Evolutionary conservation across 2,797 vertebrate genomes (phyloP).

Genomic region (Sternarchorhynchus goeldii): DNA sequence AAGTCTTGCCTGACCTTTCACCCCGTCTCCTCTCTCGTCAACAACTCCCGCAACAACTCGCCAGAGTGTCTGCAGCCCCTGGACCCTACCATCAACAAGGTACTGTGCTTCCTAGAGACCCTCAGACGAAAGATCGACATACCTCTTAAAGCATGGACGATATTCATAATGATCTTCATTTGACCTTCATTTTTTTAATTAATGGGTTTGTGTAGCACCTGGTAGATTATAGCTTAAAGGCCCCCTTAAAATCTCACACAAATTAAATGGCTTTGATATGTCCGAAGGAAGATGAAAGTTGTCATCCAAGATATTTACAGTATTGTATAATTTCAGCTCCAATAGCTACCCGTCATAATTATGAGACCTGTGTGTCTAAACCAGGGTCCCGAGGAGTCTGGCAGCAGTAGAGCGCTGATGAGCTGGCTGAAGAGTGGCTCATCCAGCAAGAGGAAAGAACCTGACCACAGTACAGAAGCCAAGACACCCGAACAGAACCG

Average conservation of each 20-base stretch:
- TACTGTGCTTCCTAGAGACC: constrained; percentile 45
- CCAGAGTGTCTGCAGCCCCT: constrained; percentile 84
- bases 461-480: constrained; percentile 46
- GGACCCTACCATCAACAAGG: constrained; percentile 76
- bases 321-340: too few relatives aligned
- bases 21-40: constrained; percentile 88
- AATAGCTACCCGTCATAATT: not conserved
- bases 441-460: constrained; percentile 76
- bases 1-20: constrained; percentile 85
- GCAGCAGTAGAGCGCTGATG: constrained; percentile 84
- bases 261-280: too few relatives aligned
- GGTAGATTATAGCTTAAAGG: too few relatives aligned
- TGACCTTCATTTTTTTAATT: too few relatives aligned
- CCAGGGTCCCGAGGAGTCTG: constrained; percentile 76
- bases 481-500: constrained; percentile 61
- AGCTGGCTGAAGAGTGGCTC: constrained; percentile 82
- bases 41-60: constrained; percentile 84
- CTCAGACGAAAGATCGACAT: too few relatives aligned
- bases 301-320: too few relatives aligned
- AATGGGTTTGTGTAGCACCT: too few relatives aligned
- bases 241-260: too few relatives aligned
- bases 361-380: constrained; percentile 9
- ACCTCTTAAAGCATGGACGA: too few relatives aligned
- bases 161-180: too few relatives aligned
- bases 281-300: too few relatives aligned